These are phyloP conservation scores for Chascanopsetta lugubris DNA, from an alignment of 2,113 vertebrate species.

Conservation along the genomic window DNA sequence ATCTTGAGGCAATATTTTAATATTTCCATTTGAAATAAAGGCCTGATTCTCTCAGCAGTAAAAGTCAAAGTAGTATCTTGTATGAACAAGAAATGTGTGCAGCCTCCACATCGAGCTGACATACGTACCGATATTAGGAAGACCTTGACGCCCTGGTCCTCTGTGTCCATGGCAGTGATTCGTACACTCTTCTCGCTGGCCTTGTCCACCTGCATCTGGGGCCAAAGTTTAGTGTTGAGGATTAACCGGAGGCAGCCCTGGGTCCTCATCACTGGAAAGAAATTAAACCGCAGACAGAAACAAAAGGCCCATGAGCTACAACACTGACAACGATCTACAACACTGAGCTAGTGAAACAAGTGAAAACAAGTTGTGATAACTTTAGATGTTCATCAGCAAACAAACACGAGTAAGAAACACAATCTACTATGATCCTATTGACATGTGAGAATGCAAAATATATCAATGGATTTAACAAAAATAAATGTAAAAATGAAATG, in stretches of 20 bases:
- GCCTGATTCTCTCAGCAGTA: neutral
- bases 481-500: too few species aligned
- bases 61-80: neutral
- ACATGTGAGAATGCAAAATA: neutral
- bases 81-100: neutral
- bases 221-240: constrained; percentile 98
- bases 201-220: constrained; percentile 99
- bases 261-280: constrained; percentile 94
- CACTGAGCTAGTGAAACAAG: too few species aligned
- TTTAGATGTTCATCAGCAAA: neutral
- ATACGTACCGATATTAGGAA: constrained; percentile 93
- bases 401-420: neutral
- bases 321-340: neutral
- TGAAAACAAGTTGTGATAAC: neutral
- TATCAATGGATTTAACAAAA: neutral
- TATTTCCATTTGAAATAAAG: neutral
- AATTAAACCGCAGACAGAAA: neutral
- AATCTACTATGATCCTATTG: too few species aligned
- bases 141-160: constrained; percentile 98
- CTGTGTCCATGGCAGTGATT: constrained; percentile 97
- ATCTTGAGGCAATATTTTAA: too few species aligned
- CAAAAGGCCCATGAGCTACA: neutral
- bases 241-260: constrained; percentile 97
- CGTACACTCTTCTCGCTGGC: constrained; percentile 98
- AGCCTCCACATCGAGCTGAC: neutral